Evolutionary conservation across 2,888 invertebrate species (phyloP).

Genomic region (Nemapogon koenigi): DNA sequence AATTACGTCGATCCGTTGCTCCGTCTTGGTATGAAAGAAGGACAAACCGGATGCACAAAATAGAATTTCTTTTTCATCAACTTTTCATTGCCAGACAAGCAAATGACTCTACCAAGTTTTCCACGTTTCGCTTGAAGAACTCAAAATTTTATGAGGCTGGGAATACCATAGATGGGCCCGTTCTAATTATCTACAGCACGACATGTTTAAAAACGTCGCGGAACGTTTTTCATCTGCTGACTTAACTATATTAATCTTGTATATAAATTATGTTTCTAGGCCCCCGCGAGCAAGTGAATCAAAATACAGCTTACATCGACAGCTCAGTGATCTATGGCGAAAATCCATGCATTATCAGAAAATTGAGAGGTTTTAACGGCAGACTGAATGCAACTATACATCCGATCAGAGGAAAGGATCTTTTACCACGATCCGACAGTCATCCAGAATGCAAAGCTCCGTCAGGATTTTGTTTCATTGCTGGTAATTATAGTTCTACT

Average conservation of each 20-base stretch:
- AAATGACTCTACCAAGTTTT: too few relatives aligned
- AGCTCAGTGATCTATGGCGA: constrained; percentile 90
- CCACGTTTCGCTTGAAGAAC: too few relatives aligned
- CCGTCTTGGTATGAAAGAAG: too few relatives aligned
- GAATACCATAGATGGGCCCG: too few relatives aligned
- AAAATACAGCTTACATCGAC: constrained; percentile 90
- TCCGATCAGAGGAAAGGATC: constrained; percentile 76
- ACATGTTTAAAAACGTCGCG: too few relatives aligned
- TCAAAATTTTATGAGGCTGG: too few relatives aligned
- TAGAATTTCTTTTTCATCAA: too few relatives aligned
- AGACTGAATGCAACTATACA: constrained; percentile 81
- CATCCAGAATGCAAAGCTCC: constrained; percentile 90
- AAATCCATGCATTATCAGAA: constrained; percentile 79
- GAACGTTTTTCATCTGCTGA: too few relatives aligned
- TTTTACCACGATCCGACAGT: constrained; percentile 77
- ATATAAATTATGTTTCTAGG: constrained; percentile 43
- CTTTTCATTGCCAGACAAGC: too few relatives aligned
- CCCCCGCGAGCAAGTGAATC: constrained; percentile 92
- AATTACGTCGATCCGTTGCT: too few relatives aligned
- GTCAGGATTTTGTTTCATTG: constrained; percentile 87
- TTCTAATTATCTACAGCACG: too few relatives aligned
- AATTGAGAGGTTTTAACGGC: constrained; percentile 81
- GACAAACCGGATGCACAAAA: too few relatives aligned
- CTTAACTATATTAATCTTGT: not conserved
- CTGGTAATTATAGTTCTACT: constrained; percentile 66